Evolutionary conservation across 1,140 invertebrate genomes (phyloP).

Genomic region (Microplitis mediator): DNA sequence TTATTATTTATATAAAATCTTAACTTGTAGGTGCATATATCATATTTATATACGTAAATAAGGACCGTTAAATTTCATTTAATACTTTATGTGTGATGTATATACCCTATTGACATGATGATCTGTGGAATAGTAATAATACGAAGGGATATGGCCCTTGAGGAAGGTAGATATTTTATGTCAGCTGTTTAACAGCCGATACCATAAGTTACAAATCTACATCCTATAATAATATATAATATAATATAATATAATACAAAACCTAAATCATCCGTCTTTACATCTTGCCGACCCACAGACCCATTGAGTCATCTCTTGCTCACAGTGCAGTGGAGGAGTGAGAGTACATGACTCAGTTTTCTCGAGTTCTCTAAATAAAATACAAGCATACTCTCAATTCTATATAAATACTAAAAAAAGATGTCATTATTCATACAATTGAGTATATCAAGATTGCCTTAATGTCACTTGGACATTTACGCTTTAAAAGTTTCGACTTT

Average conservation of each 20-base stretch:
- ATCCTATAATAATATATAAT: too few species aligned
- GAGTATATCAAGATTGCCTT: too few species aligned
- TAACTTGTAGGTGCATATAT: not conserved
- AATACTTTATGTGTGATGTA: not conserved
- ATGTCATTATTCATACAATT: too few species aligned
- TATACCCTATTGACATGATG: not conserved
- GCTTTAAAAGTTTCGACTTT: too few species aligned
- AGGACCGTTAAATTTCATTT: too few species aligned
- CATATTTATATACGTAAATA: too few species aligned
- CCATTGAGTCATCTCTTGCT: conserved; percentile 10
- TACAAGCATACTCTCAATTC: too few species aligned
- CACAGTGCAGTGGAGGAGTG: not conserved
- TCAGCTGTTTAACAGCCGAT: not conserved
- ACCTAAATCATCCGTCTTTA: not conserved
- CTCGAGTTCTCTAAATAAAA: too few species aligned
- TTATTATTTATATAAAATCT: not conserved
- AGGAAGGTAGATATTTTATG: too few species aligned
- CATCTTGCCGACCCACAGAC: conserved; percentile 11
- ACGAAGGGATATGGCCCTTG: not conserved
- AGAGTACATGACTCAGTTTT: not conserved
- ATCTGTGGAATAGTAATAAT: not conserved
- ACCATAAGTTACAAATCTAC: not conserved
- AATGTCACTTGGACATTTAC: too few species aligned
- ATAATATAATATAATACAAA: too few species aligned
- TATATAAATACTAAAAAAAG: too few species aligned